Evolutionary conservation across 2,113 vertebrate species (phyloP), one percentile per base, ranked within the genome.

Genomic region (Eublepharis macularius): DNA sequence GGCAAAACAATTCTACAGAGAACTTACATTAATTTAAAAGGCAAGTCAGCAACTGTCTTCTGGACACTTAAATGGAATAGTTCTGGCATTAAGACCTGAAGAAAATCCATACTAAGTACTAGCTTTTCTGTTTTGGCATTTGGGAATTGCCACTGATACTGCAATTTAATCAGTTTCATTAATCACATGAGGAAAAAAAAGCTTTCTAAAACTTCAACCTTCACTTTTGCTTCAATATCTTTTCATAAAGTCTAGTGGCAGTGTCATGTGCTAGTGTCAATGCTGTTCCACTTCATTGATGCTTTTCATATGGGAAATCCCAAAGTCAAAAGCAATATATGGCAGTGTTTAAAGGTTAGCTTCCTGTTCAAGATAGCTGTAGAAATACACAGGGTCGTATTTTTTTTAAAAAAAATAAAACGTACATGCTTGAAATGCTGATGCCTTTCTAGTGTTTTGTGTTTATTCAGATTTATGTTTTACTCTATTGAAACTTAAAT

Each of bases 231-330:
- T 10, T 83, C 19, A 12, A 78, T 65, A 89, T 89, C 80, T 26
- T 10, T 90, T 85, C 75, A 21, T 83, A 87, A 39, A 80, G 83
- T 43, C 10, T 86, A 17, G 7, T 72, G 63, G 43, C 8, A 84
- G 82, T 89, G 83, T 80, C 76, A 91, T 88, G 45, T 78, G 85
- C 39, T 78, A 57, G 65, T 17, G 85, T 84, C 81, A 81, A 76
- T 84, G 87, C 88, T 89, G 89, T 91, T 87, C 73, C 8, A 83
- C 13, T 87, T 86, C 69, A 80, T 39, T 82, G 81, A 76, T 87
- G 81, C 72, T 43, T 26, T 83, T 57, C 54, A 76, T 70, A 26
- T 87, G 65, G 83, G 83, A 88, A 84, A 89, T 86, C 70, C 82
- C 32, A 83, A 11, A 76, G 0, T 7, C 68, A 81, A 9, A 10